Evolutionary conservation across 2,113 vertebrate species (phyloP), one percentile per base, ranked within the genome.

Genomic region (Notothenia coriiceps): DNA sequence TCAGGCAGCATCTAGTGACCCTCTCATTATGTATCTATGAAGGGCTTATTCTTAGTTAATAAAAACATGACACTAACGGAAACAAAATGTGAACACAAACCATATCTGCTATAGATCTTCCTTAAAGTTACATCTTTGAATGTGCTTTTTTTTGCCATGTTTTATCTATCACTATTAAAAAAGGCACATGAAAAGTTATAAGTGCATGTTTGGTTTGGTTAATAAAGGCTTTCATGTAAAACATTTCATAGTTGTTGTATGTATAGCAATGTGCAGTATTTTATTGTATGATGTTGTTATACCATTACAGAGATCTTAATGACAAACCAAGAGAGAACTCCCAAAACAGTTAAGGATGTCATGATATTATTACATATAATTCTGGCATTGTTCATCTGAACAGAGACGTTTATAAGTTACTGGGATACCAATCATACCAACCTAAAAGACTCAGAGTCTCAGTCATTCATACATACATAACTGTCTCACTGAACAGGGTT

Each of bases 231-330:
- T 72, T 22, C 15, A 56, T 51, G 51, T 9, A 62, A 67, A 64
- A 59, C 5, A 67, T 44, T 74, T 2, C 49, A 76, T 43, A 51
- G 69, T 69, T 74, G n/a, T 70, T 44, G 63, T 68, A 69, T 64
- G 61, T 74, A 86, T 76, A 80, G 12, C 12, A 54, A 43, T 18
- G 6, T 70, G 65, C 63, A 68, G 60, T 10, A 69, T 18, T 82
- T 75, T 69, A 74, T 76, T 40, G 49, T 6, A 44, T 11, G 15
- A 70, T 18, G 22, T 46, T 67, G 71, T 55, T 64, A 73, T 46
- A 65, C 47, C 29, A 47, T 35, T 49, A 56, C 35, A 68, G 60
- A 50, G 35, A 6, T 54, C 5, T 74, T 64, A 7, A 10, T 44
- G 44, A 73, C 50, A 67, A 61, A 86, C 22, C 51, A 33, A 14